A percentile compares a stretch with the other conserved stretches of the same genome.
Evolutionary conservation across 1,140 invertebrate genomes (phyloP).

Genomic region (Phymorhynchus buccinoides): DNA sequence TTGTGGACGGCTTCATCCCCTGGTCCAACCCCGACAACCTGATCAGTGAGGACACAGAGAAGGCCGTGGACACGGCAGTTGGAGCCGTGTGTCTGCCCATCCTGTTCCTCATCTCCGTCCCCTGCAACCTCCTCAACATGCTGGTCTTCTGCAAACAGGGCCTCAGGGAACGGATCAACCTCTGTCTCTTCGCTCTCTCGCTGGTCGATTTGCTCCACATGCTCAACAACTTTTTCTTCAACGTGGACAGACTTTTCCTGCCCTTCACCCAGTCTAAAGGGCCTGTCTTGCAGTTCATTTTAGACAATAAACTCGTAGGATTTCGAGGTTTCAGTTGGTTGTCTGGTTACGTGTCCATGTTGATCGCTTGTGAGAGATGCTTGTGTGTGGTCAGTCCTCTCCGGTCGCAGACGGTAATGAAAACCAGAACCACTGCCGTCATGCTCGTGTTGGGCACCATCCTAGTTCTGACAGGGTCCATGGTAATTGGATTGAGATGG

Average conservation of each 20-base stretch:
- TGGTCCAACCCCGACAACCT: slow-evolving; percentile 7
- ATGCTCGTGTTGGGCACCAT: background rate
- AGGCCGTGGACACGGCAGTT: background rate
- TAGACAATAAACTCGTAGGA: background rate
- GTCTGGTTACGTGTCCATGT: background rate
- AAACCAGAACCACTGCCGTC: background rate
- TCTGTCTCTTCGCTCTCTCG: background rate
- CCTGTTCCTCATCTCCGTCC: background rate
- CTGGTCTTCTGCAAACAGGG: background rate
- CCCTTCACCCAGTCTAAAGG: background rate
- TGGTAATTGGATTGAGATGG: background rate
- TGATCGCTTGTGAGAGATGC: background rate
- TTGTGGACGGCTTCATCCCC: background rate
- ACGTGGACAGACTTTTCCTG: background rate
- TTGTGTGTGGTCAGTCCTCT: slow-evolving; percentile 2
- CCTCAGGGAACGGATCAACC: background rate
- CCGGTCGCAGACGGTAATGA: background rate
- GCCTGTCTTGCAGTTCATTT: background rate
- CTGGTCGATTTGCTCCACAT: background rate
- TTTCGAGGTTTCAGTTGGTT: background rate
- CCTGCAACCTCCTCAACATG: slow-evolving; percentile 9
- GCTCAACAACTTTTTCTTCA: background rate
- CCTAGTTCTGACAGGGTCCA: background rate
- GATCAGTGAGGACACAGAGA: slow-evolving; percentile 1
- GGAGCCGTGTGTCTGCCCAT: background rate